Conservation (phyloP, 1,140 invertebrate genomes). For the Odontomachus brunneus region DNA sequence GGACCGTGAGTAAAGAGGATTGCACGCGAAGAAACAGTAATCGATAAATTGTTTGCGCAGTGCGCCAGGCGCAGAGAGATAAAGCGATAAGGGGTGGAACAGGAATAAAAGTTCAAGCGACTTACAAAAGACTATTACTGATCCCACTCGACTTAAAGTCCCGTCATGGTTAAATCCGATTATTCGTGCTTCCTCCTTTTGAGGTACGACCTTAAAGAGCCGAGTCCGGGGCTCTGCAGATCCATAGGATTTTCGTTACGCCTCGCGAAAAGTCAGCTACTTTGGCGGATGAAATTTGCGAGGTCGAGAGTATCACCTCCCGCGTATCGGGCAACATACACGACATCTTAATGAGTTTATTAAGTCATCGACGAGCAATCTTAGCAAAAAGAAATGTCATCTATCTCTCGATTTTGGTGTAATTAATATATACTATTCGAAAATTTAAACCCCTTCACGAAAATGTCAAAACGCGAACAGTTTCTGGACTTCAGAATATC, state of each 20-base stretch:
- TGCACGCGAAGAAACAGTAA: constrained; percentile 20
- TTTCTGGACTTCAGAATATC: too few species aligned
- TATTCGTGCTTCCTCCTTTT: constrained; percentile 63
- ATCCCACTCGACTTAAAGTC: constrained; percentile 67
- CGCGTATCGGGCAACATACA: neutral
- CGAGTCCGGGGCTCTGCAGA: constrained; percentile 6
- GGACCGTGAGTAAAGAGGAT: constrained; percentile 1
- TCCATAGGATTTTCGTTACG: constrained; percentile 49
- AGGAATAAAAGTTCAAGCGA: constrained; percentile 60
- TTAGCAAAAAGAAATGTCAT: too few species aligned
- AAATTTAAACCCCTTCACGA: too few species aligned
- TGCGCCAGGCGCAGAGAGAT: constrained; percentile 15
- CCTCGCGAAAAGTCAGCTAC: constrained; percentile 27
- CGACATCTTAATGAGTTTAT: neutral
- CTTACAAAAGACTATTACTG: constrained; percentile 69
- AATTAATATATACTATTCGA: too few species aligned
- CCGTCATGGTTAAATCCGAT: constrained; percentile 66
- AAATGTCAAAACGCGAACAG: too few species aligned
- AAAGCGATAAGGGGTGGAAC: constrained; percentile 47
- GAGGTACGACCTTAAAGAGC: constrained; percentile 59
- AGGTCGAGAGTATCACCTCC: neutral
- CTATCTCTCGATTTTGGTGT: too few species aligned
- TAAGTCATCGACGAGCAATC: too few species aligned
- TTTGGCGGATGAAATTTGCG: constrained; percentile 5
- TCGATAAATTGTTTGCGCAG: constrained; percentile 49